A percentile compares a stretch with the other conserved stretches of the same genome.
Evolutionary conservation across 2,797 vertebrate genomes (phyloP).

Genomic region (Sebastes flavidus): DNA sequence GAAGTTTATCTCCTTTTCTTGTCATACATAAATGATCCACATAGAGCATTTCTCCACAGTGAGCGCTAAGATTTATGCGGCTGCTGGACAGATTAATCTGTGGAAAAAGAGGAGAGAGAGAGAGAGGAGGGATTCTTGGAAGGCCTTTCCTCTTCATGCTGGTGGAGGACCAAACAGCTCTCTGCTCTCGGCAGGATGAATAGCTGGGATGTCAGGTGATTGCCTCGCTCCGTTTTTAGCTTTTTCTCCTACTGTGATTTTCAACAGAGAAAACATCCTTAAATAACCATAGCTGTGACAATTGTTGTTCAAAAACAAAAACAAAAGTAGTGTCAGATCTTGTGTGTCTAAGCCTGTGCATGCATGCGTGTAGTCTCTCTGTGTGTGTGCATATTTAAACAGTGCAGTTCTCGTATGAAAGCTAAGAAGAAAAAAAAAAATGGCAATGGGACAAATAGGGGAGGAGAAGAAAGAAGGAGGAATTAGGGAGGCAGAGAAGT

Average conservation of each 20-base stretch:
- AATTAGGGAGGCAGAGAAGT: constrained; percentile 29
- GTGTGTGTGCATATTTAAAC: background rate
- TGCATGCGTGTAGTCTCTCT: background rate
- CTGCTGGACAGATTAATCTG: constrained; percentile 69
- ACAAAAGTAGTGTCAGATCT: constrained; percentile 17
- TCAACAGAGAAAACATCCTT: constrained; percentile 39
- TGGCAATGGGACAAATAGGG: constrained; percentile 3
- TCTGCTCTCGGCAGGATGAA: constrained; percentile 51
- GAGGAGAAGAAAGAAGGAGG: constrained; percentile 4
- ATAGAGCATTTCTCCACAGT: constrained; percentile 59
- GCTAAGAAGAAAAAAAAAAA: background rate
- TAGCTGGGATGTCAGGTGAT: constrained; percentile 61
- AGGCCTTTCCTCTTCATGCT: constrained; percentile 55
- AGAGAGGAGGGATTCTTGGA: constrained; percentile 66
- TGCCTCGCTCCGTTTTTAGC: constrained; percentile 43
- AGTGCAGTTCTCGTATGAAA: background rate
- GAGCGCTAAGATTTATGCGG: constrained; percentile 63
- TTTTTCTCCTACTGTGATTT: constrained; percentile 34
- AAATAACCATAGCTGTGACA: constrained; percentile 53
- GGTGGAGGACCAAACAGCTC: constrained; percentile 55
- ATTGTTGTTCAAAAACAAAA: constrained; percentile 38
- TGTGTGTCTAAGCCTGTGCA: background rate
- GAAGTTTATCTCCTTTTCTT: constrained; percentile 53
- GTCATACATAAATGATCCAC: constrained; percentile 60
- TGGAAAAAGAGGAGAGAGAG: constrained; percentile 54